Percentiles rank a stretch among this genome's conserved stretches.
phyloP scores from a whole-genome alignment of 2,113 vertebrate species.

The Elachura formosa region DNA sequence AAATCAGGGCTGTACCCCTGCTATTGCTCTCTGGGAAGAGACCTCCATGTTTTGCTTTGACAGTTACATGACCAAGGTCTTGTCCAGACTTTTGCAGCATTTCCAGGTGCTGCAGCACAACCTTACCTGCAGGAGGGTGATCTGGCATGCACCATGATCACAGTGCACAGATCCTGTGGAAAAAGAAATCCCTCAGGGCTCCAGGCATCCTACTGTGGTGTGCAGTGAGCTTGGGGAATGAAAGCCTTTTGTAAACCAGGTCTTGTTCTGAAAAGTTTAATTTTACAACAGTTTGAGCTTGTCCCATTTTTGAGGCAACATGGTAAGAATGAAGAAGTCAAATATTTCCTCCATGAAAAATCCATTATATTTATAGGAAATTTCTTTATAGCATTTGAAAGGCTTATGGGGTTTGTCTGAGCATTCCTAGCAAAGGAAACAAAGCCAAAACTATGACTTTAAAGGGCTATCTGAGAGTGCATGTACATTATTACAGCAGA shows the following conservation, averaged over 20 bases:
- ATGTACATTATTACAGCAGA: neutral
- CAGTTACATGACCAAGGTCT: neutral
- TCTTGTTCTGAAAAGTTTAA: neutral
- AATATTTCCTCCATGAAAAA: neutral
- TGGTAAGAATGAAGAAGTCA: neutral
- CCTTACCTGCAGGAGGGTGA: neutral
- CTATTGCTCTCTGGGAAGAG: neutral
- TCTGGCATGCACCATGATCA: neutral
- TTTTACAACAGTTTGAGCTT: neutral
- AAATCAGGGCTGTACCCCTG: neutral
- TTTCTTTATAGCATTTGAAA: neutral
- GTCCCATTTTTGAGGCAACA: neutral
- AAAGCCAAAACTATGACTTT: neutral
- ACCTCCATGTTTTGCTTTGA: neutral
- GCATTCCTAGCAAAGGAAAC: neutral
- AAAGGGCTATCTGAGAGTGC: neutral
- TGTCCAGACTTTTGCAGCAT: rapidly evolving
- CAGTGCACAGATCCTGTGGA: neutral
- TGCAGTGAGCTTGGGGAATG: neutral
- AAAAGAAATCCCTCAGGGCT: neutral
- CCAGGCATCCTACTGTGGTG: neutral
- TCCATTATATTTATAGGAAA: neutral
- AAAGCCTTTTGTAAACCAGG: neutral
- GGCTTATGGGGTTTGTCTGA: neutral
- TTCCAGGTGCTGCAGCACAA: neutral